A percentile compares a stretch with the other conserved stretches of the same genome.
These are phyloP conservation scores for Bos taurus DNA, from an alignment of 2,113 vertebrate genomes.

Conservation along the genomic window DNA sequence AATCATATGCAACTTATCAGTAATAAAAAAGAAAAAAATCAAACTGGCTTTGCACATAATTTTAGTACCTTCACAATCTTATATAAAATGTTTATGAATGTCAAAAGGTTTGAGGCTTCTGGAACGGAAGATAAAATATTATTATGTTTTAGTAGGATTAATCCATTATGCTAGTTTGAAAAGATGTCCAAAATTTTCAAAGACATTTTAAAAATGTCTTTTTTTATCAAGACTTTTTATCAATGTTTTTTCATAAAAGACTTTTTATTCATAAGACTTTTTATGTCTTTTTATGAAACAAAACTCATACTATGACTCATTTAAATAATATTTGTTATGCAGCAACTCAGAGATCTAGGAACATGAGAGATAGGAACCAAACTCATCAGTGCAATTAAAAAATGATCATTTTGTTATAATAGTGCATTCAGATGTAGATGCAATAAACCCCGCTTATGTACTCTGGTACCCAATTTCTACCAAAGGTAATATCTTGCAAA, in stretches of 20 bases:
- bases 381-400: neutral
- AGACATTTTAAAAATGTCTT: neutral
- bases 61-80: neutral
- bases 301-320: neutral
- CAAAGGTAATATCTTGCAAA: neutral
- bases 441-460: neutral
- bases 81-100: neutral
- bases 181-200: neutral
- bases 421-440: neutral
- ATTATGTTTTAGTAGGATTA: neutral
- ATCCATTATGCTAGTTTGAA: neutral
- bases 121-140: neutral
- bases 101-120: neutral
- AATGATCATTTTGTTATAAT: neutral
- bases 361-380: neutral
- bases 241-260: neutral
- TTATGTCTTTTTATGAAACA: neutral
- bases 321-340: neutral
- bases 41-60: neutral
- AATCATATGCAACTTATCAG: neutral
- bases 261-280: neutral
- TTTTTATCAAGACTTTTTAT: neutral
- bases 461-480: neutral
- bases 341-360: neutral
- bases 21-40: neutral